Percentiles rank a stretch among this genome's conserved stretches.
phyloP scores from a whole-genome alignment of 2,113 vertebrate species.

The Phaethon lepturus region DNA sequence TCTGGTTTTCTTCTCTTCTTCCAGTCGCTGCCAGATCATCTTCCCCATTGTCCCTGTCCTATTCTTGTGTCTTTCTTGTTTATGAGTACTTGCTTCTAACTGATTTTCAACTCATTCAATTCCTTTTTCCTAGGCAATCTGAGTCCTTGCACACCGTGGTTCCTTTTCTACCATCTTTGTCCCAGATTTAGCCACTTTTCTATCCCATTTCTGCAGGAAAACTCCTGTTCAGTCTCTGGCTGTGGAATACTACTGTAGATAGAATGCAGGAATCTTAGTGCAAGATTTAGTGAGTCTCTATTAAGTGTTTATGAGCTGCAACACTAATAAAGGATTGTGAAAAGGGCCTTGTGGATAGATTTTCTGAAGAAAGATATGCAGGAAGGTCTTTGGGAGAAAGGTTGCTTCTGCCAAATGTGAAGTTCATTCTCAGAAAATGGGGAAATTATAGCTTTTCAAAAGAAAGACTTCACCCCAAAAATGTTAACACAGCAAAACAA shows the following conservation, averaged over 20 bases:
- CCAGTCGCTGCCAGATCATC: not conserved
- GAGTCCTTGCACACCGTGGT: not conserved
- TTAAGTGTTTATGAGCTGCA: not conserved
- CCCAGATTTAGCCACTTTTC: not conserved
- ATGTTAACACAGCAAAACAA: not conserved
- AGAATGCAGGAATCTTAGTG: not conserved
- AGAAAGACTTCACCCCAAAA: not conserved
- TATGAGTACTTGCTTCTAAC: not conserved
- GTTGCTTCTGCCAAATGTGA: not conserved
- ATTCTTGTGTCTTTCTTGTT: not conserved
- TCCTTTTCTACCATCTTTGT: not conserved
- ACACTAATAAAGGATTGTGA: not conserved
- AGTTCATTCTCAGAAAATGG: not conserved
- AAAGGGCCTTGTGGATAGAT: not conserved
- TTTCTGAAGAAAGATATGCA: not conserved
- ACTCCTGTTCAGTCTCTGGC: not conserved
- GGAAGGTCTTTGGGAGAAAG: not conserved
- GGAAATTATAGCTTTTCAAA: not conserved
- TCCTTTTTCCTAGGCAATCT: not conserved
- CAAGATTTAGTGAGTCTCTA: not conserved
- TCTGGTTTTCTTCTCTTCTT: not conserved
- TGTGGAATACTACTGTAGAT: not conserved
- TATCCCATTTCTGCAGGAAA: not conserved
- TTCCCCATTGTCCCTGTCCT: not conserved
- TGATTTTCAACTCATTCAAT: not conserved